Conservation (phyloP, 2,113 vertebrate genomes). For the Rattus norvegicus region GRCr8 NC_086027.1:95955501-95956000, state of each 20-base stretch:
- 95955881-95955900: too few species aligned
- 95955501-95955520: background rate
- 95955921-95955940: background rate
- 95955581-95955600: background rate
- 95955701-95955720: too few species aligned
- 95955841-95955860: background rate
- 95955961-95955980: accelerated
- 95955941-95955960: accelerated
- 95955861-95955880: background rate
- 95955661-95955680: too few species aligned
- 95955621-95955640: too few species aligned
- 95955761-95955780: background rate
- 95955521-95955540: background rate
- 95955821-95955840: slow-evolving; percentile 86
- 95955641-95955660: too few species aligned
- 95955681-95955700: too few species aligned
- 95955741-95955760: too few species aligned
- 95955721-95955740: too few species aligned
- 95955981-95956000: background rate
- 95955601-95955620: too few species aligned
- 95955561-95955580: background rate
- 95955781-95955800: background rate
- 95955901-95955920: background rate
- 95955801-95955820: background rate
- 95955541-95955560: background rate